Base-by-base conservation (phyloP, 2,113 vertebrate genomes). In the Hemiprocne comata region DNA sequence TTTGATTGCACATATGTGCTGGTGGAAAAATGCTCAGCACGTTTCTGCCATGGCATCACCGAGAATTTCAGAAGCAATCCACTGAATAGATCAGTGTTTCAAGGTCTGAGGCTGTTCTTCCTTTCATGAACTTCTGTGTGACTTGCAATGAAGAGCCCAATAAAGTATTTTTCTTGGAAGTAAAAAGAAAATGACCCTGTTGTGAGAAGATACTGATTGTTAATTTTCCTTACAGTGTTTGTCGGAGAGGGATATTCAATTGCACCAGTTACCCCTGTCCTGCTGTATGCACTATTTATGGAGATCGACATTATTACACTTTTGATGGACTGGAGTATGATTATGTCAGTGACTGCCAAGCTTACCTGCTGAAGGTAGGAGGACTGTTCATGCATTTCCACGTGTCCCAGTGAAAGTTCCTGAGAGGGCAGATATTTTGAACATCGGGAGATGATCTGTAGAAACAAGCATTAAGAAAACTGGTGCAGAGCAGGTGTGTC, bases 311-410 rank as follows among this genome's bases (percentile, higher is more conserved):
- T 92, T 99, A 99, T 95, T 98, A 99, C 85, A 99, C 99, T 55
- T 99, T 99, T 85, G 99, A 99, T 18, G 99, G 99, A 17, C 77
- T 99, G 54, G 99, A 99, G 87, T 99, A 99, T 85, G 99, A 99
- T 94, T 99, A 99, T 89, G 95, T 98, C 96, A 99, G 99, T 80
- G 99, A 99, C 97, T 99, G 99, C 94, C 99, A 99, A 94, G 98
- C 98, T 76, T 99, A 99, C 89, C 96, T 99, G 90, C 96, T 99
- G 71, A 99, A 99, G 98, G 99, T 99, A 98, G 83, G 97, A 88
- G 11, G 10, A 50, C 33, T 88, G 17, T 21, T 94, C 36, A 8
- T 42, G 46, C 25, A 13, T 72, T 77, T 84, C 38, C 42, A 67
- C 66, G 13, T 58, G 16, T 57, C 31, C 54, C 44, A 58, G 24